These are phyloP conservation scores for Shinisaurus crocodilurus DNA, from an alignment of 2,113 vertebrate species.

Conservation along the genomic window DNA sequence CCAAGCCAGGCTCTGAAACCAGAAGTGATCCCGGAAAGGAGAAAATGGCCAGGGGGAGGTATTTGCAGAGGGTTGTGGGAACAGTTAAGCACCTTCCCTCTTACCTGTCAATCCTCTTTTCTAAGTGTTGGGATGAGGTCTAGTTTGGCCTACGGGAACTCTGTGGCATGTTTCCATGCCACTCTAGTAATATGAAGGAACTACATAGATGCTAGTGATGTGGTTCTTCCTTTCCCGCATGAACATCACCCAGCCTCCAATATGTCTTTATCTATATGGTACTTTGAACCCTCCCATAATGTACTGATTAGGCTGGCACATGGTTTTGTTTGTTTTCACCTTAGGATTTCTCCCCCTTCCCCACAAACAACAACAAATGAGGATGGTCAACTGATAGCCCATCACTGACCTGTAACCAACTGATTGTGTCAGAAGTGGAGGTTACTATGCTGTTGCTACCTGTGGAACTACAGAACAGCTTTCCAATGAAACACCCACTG, in stretches of 20 bases:
- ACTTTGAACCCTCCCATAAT: neutral
- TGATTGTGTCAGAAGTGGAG: neutral
- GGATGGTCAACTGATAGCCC: neutral
- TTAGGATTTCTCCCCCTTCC: neutral
- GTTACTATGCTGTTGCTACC: neutral
- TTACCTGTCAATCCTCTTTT: neutral
- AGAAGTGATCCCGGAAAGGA: neutral
- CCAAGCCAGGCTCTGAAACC: neutral
- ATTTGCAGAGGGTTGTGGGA: neutral
- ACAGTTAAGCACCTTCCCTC: neutral
- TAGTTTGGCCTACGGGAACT: neutral
- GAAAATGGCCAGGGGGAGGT: neutral
- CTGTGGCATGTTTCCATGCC: neutral
- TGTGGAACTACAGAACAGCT: neutral
- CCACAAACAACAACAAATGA: neutral
- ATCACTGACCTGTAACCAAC: neutral
- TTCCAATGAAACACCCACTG: neutral
- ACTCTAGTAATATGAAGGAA: neutral
- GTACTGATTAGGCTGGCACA: neutral
- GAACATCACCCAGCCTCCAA: neutral
- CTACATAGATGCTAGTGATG: neutral
- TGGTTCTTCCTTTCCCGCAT: neutral
- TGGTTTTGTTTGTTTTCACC: neutral
- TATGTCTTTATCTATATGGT: neutral
- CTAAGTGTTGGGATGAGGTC: neutral